These are phyloP conservation scores for Tetrapedia diversipes DNA, from an alignment of 2,888 invertebrate species.

Conservation along the genomic window DNA sequence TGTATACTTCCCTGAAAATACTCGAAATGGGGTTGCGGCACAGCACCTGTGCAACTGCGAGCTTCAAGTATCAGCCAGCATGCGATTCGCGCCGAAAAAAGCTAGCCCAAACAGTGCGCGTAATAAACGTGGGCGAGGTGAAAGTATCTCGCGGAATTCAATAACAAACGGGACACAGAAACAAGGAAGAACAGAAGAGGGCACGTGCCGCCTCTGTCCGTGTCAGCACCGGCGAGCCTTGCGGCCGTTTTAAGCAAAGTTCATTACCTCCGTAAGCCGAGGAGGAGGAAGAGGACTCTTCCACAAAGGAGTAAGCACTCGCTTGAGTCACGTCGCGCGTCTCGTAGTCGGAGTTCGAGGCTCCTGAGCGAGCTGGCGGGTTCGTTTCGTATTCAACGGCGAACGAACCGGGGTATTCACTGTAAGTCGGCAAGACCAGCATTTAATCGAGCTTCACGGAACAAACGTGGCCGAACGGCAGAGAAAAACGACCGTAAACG, in stretches of 20 bases:
- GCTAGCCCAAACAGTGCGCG: not conserved
- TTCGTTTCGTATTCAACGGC: conserved; percentile 58
- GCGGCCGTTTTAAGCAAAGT: conserved; percentile 71
- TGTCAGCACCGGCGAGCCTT: conserved; percentile 67
- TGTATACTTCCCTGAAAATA: too few species aligned
- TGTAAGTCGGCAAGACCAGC: conserved; percentile 39
- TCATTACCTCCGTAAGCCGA: conserved; percentile 69
- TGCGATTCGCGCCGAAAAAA: not conserved
- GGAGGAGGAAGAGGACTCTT: conserved; percentile 9
- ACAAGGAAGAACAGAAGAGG: conserved; percentile 29
- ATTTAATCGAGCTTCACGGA: conserved; percentile 48
- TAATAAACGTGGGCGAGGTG: conserved; percentile 25
- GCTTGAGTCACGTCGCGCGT: conserved; percentile 58
- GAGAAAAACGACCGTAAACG: conserved; percentile 9
- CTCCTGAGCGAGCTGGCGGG: conserved; percentile 26
- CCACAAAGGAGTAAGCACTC: conserved; percentile 58
- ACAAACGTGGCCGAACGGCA: conserved; percentile 37
- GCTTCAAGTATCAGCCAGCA: not conserved
- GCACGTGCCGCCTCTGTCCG: conserved; percentile 69
- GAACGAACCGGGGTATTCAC: conserved; percentile 27
- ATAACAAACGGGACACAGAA: conserved; percentile 16
- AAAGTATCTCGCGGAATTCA: conserved; percentile 47
- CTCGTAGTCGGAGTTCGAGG: conserved; percentile 5
- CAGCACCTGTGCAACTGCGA: too few species aligned
- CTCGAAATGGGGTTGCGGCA: too few species aligned